These are phyloP conservation scores for Rotaria sp. DNA, from an alignment of 2,888 invertebrate genomes.

Conservation along the genomic window DNA sequence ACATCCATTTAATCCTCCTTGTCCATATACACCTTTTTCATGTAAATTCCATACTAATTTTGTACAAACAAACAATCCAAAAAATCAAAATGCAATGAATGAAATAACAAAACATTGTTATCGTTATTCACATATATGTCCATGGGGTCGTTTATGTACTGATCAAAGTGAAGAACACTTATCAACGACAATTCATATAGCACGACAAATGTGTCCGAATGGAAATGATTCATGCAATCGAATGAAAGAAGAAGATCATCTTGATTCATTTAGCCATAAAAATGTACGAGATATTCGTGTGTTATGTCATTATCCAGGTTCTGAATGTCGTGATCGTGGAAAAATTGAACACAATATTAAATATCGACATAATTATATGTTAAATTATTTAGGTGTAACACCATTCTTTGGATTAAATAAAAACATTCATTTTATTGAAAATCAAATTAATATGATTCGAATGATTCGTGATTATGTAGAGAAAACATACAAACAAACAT, in stretches of 20 bases:
- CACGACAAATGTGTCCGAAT: neutral
- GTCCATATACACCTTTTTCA: neutral
- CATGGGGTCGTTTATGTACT: neutral
- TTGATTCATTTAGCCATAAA: neutral
- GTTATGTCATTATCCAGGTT: neutral
- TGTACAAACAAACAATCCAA: neutral
- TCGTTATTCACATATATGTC: neutral
- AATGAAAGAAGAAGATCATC: neutral
- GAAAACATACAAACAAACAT: neutral
- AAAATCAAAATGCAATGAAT: neutral
- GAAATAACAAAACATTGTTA: neutral
- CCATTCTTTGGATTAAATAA: neutral
- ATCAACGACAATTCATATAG: neutral
- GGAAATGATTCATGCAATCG: neutral
- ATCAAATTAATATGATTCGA: neutral
- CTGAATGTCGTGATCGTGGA: neutral
- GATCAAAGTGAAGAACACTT: neutral
- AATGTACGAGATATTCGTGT: neutral
- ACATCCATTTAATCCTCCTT: neutral
- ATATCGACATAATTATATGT: neutral
- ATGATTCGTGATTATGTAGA: neutral
- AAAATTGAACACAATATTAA: neutral
- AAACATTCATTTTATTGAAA: neutral
- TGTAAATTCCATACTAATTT: neutral
- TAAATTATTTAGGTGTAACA: neutral